A percentile compares a stretch with the other conserved stretches of the same genome.
These are phyloP conservation scores for Falco novaeseelandiae DNA, from an alignment of 2,797 vertebrate genomes.

Conservation along the genomic window DNA sequence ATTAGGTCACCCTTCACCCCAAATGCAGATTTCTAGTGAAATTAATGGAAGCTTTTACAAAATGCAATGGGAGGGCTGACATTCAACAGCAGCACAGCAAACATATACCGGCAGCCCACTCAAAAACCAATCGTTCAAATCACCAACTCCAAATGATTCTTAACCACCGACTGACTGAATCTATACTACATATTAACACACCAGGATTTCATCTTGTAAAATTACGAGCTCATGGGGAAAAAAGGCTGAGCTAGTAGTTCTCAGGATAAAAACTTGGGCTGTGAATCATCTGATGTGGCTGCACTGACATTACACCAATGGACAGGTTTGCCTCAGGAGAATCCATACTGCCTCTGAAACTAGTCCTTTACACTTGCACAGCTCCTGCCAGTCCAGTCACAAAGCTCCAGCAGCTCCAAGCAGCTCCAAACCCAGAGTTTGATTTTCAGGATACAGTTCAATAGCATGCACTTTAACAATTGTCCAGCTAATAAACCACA, in stretches of 20 bases:
- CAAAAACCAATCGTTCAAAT: not conserved
- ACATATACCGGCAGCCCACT: not conserved
- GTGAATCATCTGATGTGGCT: not conserved
- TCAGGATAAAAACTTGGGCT: not conserved
- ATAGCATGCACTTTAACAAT: not conserved
- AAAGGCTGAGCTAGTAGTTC: not conserved
- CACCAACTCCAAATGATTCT: not conserved
- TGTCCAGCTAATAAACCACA: not conserved
- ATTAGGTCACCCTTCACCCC: conserved; percentile 45
- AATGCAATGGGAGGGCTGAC: not conserved
- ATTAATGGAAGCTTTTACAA: conserved; percentile 6
- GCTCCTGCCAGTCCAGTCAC: not conserved
- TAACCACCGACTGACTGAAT: not conserved
- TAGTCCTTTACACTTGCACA: not conserved
- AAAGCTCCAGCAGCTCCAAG: not conserved
- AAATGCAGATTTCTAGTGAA: conserved; percentile 42
- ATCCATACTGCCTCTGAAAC: not conserved
- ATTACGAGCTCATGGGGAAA: not conserved
- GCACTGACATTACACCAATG: not conserved
- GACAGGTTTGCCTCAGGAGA: not conserved
- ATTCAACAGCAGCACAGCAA: not conserved
- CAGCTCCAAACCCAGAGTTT: not conserved
- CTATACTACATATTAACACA: not conserved
- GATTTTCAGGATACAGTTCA: not conserved
- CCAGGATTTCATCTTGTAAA: not conserved